Percentiles rank a stretch among this genome's conserved stretches.
Conservation (phyloP, 1,140 invertebrate genomes). For the Bombyx mandarina region DNA sequence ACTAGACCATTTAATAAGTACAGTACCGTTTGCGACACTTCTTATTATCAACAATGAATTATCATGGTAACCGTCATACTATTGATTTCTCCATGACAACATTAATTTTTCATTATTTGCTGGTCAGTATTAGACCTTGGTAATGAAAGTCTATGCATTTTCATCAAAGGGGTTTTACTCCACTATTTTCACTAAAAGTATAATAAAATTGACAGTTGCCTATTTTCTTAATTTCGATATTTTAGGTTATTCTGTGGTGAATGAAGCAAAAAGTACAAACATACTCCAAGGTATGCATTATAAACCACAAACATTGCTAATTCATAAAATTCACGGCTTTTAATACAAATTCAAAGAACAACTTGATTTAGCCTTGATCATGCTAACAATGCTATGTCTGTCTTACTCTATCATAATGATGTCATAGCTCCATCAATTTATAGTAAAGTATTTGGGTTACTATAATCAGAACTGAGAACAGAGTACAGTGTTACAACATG, state of each 20-base stretch:
- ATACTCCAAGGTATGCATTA: conserved; percentile 40
- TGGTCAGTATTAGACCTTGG: conserved; percentile 12
- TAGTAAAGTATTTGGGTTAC: background rate
- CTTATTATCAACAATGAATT: too few species aligned
- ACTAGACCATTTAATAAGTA: too few species aligned
- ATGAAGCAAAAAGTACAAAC: conserved; percentile 55
- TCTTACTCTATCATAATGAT: background rate
- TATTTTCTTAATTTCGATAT: conserved; percentile 5
- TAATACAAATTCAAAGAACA: conserved; percentile 13
- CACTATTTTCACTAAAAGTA: background rate
- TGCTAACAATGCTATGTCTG: background rate
- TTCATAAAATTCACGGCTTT: too few species aligned
- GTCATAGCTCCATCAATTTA: conserved; percentile 1
- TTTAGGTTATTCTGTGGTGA: conserved; percentile 25
- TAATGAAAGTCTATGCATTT: background rate
- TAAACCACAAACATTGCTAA: background rate
- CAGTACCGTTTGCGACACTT: too few species aligned
- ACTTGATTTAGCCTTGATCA: conserved; percentile 2
- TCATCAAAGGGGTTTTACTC: conserved; percentile 9
- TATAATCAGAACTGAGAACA: too few species aligned
- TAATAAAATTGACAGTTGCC: background rate
- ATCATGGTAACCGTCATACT: conserved; percentile 11
- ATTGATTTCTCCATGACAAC: conserved; percentile 45
- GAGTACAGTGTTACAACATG: too few species aligned
- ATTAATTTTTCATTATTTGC: conserved; percentile 12